phyloP scores from a whole-genome alignment of 1,140 invertebrate genomes.

The Cepaea nemoralis region DNA sequence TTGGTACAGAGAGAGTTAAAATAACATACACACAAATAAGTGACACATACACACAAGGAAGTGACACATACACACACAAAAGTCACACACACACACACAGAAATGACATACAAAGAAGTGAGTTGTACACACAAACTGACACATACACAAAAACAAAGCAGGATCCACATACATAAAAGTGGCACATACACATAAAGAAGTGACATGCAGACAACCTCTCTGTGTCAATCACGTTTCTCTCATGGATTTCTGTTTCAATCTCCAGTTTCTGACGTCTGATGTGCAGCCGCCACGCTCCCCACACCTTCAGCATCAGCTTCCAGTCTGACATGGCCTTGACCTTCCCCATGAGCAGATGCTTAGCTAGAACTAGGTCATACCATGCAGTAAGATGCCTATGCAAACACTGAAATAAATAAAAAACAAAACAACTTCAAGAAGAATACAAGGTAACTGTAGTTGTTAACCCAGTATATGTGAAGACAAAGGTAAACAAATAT shows the following conservation, averaged over 20 bases:
- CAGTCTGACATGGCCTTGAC: slow-evolving; percentile 69
- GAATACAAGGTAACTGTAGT: neutral
- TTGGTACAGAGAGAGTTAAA: too few relatives aligned
- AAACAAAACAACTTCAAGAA: neutral
- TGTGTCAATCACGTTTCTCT: slow-evolving; percentile 55
- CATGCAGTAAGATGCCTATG: slow-evolving; percentile 69
- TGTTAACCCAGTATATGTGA: too few relatives aligned
- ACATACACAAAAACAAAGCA: too few relatives aligned
- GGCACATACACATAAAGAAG: too few relatives aligned
- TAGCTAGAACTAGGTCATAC: slow-evolving; percentile 67
- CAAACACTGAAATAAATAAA: slow-evolving; percentile 52
- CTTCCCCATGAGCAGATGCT: slow-evolving; percentile 66
- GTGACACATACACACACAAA: too few relatives aligned
- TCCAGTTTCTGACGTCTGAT: slow-evolving; percentile 53
- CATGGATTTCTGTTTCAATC: slow-evolving; percentile 56
- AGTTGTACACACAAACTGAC: too few relatives aligned
- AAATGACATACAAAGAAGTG: too few relatives aligned
- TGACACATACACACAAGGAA: too few relatives aligned
- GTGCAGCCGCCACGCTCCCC: slow-evolving; percentile 67
- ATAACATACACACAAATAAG: too few relatives aligned
- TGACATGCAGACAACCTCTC: too few relatives aligned
- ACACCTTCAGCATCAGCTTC: slow-evolving; percentile 64
- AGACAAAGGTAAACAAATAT: neutral
- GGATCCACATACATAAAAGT: too few relatives aligned
- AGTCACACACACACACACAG: too few relatives aligned